These are phyloP conservation scores for Periplaneta americana DNA, from an alignment of 1,140 invertebrate species.

Conservation along the genomic window DNA sequence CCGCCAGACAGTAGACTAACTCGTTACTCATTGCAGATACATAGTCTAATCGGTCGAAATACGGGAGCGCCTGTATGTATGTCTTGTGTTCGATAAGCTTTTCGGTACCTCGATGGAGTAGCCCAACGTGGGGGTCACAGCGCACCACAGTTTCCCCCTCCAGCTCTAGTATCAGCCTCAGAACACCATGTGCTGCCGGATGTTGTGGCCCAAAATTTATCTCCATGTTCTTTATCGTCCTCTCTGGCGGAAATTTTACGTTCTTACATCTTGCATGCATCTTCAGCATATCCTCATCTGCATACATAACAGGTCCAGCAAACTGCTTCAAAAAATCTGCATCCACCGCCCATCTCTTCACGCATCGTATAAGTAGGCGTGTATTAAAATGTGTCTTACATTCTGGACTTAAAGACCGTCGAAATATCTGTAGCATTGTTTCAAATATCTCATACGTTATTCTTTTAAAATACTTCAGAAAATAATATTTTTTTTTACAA, in stretches of 20 bases:
- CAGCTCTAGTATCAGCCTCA: conserved; percentile 69
- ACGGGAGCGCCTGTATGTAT: conserved; percentile 72
- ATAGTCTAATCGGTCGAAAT: conserved; percentile 81
- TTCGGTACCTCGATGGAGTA: conserved; percentile 71
- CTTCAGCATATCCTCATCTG: conserved; percentile 38
- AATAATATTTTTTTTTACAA: no score
- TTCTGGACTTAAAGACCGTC: no score
- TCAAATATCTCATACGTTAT: no score
- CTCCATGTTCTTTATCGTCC: conserved; percentile 51
- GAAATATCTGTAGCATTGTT: no score
- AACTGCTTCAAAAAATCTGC: conserved; percentile 51
- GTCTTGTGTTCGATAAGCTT: conserved; percentile 83
- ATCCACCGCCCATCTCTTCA: conserved; percentile 46
- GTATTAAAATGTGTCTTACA: no score
- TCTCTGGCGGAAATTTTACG: conserved; percentile 34
- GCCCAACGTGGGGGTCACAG: conserved; percentile 88
- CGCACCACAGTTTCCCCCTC: conserved; percentile 78
- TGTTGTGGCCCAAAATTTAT: conserved; percentile 83
- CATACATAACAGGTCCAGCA: conserved; percentile 50
- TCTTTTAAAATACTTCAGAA: no score
- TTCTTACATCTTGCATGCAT: conserved; percentile 35
- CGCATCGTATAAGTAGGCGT: no score
- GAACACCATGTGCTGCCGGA: conserved; percentile 80
- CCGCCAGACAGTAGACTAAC: conserved; percentile 65
- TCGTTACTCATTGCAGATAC: conserved; percentile 81